Conservation (phyloP, 2,888 invertebrate genomes). For the Hydroisotoma schaefferi region DNA sequence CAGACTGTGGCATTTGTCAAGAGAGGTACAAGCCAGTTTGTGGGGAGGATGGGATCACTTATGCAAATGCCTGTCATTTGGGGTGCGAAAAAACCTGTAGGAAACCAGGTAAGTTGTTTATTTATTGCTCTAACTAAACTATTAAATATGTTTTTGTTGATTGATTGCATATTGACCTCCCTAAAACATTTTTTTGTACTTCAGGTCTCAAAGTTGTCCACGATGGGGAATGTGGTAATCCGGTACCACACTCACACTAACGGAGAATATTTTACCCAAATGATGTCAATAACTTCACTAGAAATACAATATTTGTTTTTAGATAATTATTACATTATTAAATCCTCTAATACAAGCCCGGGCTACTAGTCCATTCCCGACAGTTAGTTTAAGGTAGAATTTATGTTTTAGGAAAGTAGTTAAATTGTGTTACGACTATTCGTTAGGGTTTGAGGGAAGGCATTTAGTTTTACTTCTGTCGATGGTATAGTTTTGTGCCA, state of each 20-base stretch:
- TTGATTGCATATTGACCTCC: not conserved
- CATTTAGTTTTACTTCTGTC: no score
- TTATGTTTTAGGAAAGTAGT: no score
- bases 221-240: slow-evolving; percentile 33
- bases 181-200: not conserved
- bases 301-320: no score
- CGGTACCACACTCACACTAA: slow-evolving; percentile 14
- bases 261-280: no score
- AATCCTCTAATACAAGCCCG: no score
- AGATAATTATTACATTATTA: no score
- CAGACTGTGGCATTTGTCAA: slow-evolving; percentile 40
- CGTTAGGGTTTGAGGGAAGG: no score
- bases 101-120: slow-evolving; percentile 27
- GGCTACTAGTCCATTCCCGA: no score
- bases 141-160: not conserved
- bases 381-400: no score
- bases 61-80: slow-evolving; percentile 31
- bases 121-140: not conserved
- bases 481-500: no score
- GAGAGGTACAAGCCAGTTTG: slow-evolving; percentile 35
- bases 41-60: slow-evolving; percentile 34
- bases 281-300: no score
- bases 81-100: slow-evolving; percentile 37
- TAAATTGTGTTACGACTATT: no score
- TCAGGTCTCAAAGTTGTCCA: slow-evolving; percentile 33